A percentile compares a stretch with the other conserved stretches of the same genome.
Conservation (phyloP, 2,888 invertebrate species). For the Tinea trinotella region DNA sequence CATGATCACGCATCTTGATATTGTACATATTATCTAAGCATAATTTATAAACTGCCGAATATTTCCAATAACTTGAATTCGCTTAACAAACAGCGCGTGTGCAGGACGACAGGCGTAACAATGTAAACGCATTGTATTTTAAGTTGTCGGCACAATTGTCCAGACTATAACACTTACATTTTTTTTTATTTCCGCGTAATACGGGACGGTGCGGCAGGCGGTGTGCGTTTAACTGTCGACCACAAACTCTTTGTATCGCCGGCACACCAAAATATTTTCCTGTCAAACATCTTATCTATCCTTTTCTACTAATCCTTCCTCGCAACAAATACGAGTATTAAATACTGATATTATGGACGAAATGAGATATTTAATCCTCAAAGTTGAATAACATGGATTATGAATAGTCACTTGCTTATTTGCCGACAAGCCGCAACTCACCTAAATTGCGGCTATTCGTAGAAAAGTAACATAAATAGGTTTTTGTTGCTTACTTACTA, state of each 20-base stretch:
- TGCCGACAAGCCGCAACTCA: background rate
- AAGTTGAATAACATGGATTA: background rate
- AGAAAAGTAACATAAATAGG: background rate
- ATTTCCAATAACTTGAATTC: background rate
- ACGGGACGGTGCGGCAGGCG: slow-evolving; percentile 34
- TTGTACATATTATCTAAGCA: no score
- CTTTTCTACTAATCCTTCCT: slow-evolving; percentile 58
- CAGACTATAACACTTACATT: slow-evolving; percentile 33
- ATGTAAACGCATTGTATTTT: slow-evolving; percentile 10
- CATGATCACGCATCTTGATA: no score
- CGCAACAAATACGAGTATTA: slow-evolving; percentile 46
- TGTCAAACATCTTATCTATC: slow-evolving; percentile 46
- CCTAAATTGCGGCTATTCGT: no score
- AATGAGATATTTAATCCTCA: slow-evolving; percentile 52
- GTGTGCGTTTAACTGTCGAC: slow-evolving; percentile 21
- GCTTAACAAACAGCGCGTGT: slow-evolving; percentile 6
- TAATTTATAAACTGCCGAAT: background rate
- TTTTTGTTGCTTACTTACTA: no score
- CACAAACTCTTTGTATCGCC: slow-evolving; percentile 37
- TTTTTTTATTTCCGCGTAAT: slow-evolving; percentile 51
- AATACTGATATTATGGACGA: slow-evolving; percentile 55
- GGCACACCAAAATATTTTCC: slow-evolving; percentile 30
- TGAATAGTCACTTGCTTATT: slow-evolving; percentile 2
- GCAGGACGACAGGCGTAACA: background rate
- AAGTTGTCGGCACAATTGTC: slow-evolving; percentile 19